Conservation (phyloP, 2,797 vertebrate genomes). For the Hylomyscus alleni region DNA sequence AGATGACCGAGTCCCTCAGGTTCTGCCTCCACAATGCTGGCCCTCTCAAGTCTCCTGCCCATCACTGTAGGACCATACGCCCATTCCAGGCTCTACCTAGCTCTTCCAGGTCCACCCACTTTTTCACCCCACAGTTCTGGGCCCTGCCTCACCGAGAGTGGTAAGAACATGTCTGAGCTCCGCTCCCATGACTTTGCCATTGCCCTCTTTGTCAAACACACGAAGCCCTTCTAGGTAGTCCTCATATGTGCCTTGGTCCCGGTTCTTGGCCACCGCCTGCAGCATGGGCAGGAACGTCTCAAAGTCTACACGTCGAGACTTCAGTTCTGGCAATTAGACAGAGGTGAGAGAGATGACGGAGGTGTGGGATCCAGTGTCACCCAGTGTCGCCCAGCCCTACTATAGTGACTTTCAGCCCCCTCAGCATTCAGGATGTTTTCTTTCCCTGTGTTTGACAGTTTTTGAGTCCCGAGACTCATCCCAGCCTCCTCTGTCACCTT, state of each 20-base stretch:
- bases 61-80: background rate
- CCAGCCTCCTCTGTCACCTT: background rate
- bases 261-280: conserved; percentile 94
- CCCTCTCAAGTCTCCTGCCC: background rate
- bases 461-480: conserved; percentile 46
- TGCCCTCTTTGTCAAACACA: conserved; percentile 96
- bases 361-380: background rate
- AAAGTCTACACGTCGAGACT: conserved; percentile 93
- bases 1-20: background rate
- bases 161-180: conserved; percentile 95
- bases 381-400: background rate
- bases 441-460: background rate
- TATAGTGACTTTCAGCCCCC: background rate
- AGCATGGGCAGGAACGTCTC: conserved; percentile 96
- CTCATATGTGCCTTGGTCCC: conserved; percentile 93
- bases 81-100: background rate
- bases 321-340: conserved; percentile 90
- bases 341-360: background rate
- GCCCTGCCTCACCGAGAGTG: conserved; percentile 91
- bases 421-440: conserved; percentile 21
- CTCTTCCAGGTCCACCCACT: background rate
- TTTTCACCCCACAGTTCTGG: background rate
- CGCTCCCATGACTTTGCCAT: conserved; percentile 95
- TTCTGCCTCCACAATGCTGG: background rate
- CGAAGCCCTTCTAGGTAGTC: conserved; percentile 94